Base-by-base conservation (phyloP, 2,797 vertebrate species). In the Enoplosus armatus region DNA sequence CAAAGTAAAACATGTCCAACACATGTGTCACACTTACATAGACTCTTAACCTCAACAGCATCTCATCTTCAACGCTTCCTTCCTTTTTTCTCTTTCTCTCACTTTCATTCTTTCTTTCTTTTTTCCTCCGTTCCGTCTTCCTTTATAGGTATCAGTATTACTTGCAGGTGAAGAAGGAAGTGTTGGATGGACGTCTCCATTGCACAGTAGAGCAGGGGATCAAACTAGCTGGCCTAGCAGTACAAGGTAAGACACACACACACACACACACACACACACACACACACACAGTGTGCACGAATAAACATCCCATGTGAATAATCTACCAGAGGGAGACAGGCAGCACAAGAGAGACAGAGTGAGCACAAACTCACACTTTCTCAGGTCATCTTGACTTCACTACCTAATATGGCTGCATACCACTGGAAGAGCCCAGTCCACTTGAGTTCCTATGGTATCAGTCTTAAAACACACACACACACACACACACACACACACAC, bases 151-250 rank as follows among this genome's bases (percentile, higher is more conserved):
- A 98, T 86, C 98, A 99, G 95, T 99, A 99, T 95, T 99, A 99
- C 95, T 96, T 99, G 61, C 98, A 99, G 94, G 96, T 98, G 84
- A 98, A 98, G 91, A 99, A 99, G 89, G 97, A 97, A 39, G 95
- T 99, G 81, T 93, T 98, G n/a, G 97, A 98, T 66, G 98, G 97
- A 16, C 95, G 95, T 39, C 82, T 99, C 47, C 95, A 96, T 62
- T 97, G 97, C 84, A 91, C 95, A 0, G 73, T 97, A 10, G 98
- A 99, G 60, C 98, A 97, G 91, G 97, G 96, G 69, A 96, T 99
- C 89, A 95, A 96, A 84, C 95, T 99, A 64, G 98, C 98, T 39
- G 97, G 97, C 72, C 92, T 99, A 84, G 98, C 98, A 39, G 97
- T 99, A 82, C 98, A 99, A 96, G 98, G 98, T 98, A 93, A 91